Evolutionary conservation across 2,797 vertebrate species (phyloP), one percentile per base, ranked within the genome.

Genomic region (Hirundo rustica): DNA sequence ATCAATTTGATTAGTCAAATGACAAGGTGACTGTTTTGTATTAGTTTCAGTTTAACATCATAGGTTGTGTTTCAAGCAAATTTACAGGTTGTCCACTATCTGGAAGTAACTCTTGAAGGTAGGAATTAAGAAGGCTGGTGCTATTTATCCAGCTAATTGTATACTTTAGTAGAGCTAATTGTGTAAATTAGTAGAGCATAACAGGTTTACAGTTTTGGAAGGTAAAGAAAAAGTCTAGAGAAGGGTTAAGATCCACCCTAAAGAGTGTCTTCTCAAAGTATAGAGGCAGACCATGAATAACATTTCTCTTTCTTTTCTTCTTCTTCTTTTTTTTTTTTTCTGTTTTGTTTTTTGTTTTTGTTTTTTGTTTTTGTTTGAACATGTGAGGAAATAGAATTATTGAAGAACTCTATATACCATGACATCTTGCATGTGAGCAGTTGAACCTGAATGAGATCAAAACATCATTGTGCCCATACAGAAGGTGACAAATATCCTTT

Each of bases 11-110:
- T 58, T 67, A 58, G 44, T 38, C 66, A 78, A 61, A 40, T 34
- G 53, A 72, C 11, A 74, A 79, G 30, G 34, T 30, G 50, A 75
- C 65, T 54, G 36, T 72, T 95, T 55, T 65, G 27, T 54, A 81
- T 85, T 89, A 50, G 42, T 80, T 89, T 67, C 47, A 55, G 34
- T 84, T 88, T 84, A 40, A 88, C 88, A 55, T 53, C 60, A 42
- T 23, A 34, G 55, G 29, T 84, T 7, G 1, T 16, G 5, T 81
- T 88, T 93, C 58, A 81, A 90, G 62, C 54, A 77, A 94, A 88
- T 71, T 90, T 42, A 36, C 12, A 20, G 62, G 26, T 72, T 86
- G 12, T 85, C 9, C 27, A 40, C 66, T 48, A 4, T 36, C 19
- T 83, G 57, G 65, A 93, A 50, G 11, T 71, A 93, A 54, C 21